Evolutionary conservation across 2,113 vertebrate genomes (phyloP), one percentile per base, ranked within the genome.

Genomic region (Brachionichthys hirsutus): DNA sequence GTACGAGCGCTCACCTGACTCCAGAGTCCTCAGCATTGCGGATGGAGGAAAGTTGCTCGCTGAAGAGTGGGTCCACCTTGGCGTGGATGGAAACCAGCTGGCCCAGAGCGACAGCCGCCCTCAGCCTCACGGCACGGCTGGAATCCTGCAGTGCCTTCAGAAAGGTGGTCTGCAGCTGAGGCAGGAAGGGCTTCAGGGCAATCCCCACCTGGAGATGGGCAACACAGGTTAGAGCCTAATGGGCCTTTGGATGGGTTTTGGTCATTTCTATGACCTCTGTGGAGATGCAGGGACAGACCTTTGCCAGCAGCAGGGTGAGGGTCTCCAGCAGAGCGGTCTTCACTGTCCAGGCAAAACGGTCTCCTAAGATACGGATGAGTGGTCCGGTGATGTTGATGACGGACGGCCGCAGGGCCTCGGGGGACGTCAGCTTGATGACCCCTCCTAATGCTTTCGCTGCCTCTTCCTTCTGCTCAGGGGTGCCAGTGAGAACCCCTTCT

Each of bases 141-240:
- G 95, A 91, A 68, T 99, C 97, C 83, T 98, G 95, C 3, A 99
- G 88, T 3, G 97, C 97, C 87, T 98, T 98, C 40, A 96, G 93
- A 87, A 99, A 99, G 20, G 97, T 99, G 70, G 97, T 99, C 91
- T 99, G 97, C 57, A 99, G 85, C 66, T 99, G 97, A 15, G 97
- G 97, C 83, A 99, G 91, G 91, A 99, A 99, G 0, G 97, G 97
- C 86, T 99, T 99, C 87, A 99, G 83, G 53, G 93, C 94, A 48
- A 99, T 94, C 48, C 96, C 96, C 75, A 99, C 97, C 97, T 99
- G 69, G 34, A 42, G 43, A 10, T 62, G 45, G 0, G 7, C 1
- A 42, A 12, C 18, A 67, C 12, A 57, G 4, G 50, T 70, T 50
- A 62, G 14, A 40, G 46, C 15, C 6, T 14, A 15, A 42, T 14